These are phyloP conservation scores for Ephestia elutella DNA, from an alignment of 1,140 invertebrate genomes.

Conservation along the genomic window DNA sequence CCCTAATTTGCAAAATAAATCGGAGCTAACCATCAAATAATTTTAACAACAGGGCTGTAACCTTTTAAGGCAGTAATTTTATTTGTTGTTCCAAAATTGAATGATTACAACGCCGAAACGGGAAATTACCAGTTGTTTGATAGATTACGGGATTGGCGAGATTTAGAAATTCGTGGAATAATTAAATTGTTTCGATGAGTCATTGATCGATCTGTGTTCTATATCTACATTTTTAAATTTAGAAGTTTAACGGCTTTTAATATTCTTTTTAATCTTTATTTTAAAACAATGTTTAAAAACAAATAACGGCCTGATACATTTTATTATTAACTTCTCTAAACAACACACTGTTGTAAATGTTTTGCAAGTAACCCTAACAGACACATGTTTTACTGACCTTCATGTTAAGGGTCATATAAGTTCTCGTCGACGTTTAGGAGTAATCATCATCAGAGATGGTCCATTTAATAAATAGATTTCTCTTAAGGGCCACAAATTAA, in stretches of 20 bases:
- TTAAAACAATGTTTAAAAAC: no score
- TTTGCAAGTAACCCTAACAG: no score
- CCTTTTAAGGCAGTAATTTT: conserved; percentile 34
- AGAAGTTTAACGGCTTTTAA: not conserved
- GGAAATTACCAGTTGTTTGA: conserved; percentile 24
- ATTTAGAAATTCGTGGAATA: conserved; percentile 27
- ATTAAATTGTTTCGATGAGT: conserved; percentile 23
- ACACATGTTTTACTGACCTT: not conserved
- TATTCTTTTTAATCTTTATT: no score
- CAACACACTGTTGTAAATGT: no score
- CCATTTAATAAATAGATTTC: no score
- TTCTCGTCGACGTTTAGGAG: no score
- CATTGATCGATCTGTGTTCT: conserved; percentile 8
- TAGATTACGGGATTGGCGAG: conserved; percentile 5
- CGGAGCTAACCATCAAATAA: not conserved
- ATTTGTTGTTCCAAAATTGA: conserved; percentile 37
- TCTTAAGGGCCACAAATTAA: no score
- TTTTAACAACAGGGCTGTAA: conserved; percentile 39
- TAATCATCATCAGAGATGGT: no score
- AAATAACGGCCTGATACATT: no score
- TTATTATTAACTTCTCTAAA: no score
- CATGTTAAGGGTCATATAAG: not conserved
- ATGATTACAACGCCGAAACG: conserved; percentile 34
- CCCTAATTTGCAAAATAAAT: not conserved
- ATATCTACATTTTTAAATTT: not conserved